phyloP scores from a whole-genome alignment of 2,113 vertebrate genomes.

The Stictonetta naevosa region DNA sequence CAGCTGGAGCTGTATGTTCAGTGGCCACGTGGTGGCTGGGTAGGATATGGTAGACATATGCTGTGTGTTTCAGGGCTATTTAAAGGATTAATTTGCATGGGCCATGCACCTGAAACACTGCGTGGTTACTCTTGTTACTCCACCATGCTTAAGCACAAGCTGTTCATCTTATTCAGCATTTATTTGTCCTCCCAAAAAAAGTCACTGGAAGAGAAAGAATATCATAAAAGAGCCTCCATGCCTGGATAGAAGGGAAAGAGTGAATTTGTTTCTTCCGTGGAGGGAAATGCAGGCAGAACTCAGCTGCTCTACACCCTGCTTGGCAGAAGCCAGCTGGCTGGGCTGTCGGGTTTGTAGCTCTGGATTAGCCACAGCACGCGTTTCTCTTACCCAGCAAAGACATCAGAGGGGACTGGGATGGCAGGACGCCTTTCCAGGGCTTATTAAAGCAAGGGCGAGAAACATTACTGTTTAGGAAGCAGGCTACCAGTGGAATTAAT shows the following conservation, averaged over 20 bases:
- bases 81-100: conserved; percentile 16
- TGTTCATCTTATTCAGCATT: neutral
- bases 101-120: neutral
- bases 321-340: neutral
- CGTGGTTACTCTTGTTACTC: neutral
- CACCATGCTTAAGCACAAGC: neutral
- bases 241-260: neutral
- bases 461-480: neutral
- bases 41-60: neutral
- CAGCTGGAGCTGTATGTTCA: conserved; percentile 19
- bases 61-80: neutral
- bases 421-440: neutral
- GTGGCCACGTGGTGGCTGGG: neutral
- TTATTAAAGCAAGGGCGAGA: neutral
- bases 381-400: neutral
- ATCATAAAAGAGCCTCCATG: neutral
- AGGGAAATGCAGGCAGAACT: neutral
- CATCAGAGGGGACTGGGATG: accelerated
- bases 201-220: neutral
- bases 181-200: neutral
- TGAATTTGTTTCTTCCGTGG: neutral
- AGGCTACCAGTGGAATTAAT: neutral
- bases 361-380: neutral
- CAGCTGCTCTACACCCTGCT: neutral
- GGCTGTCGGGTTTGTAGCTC: neutral